phyloP scores from a whole-genome alignment of 1,140 invertebrate genomes.

The Melitaea cinxia region DNA sequence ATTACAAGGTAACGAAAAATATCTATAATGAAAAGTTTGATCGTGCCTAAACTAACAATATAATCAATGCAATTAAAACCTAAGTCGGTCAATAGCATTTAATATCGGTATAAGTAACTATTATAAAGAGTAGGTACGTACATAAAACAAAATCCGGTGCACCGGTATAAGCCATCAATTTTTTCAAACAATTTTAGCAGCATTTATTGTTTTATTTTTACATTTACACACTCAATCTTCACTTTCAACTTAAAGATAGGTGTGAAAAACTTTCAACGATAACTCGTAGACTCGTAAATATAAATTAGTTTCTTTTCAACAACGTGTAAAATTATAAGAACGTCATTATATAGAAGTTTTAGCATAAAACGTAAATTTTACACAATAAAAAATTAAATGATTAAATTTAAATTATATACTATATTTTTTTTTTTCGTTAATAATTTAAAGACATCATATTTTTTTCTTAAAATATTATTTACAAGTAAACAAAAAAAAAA shows the following conservation, averaged over 20 bases:
- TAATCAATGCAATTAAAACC: constrained; percentile 9
- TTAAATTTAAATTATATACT: too few relatives aligned
- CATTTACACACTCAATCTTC: constrained; percentile 27
- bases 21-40: constrained; percentile 19
- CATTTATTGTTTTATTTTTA: constrained; percentile 6
- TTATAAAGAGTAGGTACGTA: too few relatives aligned
- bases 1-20: constrained; percentile 13
- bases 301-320: constrained; percentile 26
- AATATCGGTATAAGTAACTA: background rate
- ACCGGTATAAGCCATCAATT: background rate
- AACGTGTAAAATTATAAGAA: background rate
- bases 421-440: too few relatives aligned
- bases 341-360: too few relatives aligned
- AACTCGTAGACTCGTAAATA: constrained; percentile 30
- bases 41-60: constrained; percentile 5
- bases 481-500: too few relatives aligned
- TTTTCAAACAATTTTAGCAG: background rate
- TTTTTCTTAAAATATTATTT: too few relatives aligned
- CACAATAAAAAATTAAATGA: too few relatives aligned
- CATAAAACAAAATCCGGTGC: background rate
- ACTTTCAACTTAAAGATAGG: constrained; percentile 32
- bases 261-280: constrained; percentile 40
- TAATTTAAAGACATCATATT: too few relatives aligned
- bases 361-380: too few relatives aligned
- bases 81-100: constrained; percentile 11